A percentile compares a stretch with the other conserved stretches of the same genome.
phyloP scores from a whole-genome alignment of 2,888 invertebrate species.

The Pseudococcus jackbeardsleyi region DNA sequence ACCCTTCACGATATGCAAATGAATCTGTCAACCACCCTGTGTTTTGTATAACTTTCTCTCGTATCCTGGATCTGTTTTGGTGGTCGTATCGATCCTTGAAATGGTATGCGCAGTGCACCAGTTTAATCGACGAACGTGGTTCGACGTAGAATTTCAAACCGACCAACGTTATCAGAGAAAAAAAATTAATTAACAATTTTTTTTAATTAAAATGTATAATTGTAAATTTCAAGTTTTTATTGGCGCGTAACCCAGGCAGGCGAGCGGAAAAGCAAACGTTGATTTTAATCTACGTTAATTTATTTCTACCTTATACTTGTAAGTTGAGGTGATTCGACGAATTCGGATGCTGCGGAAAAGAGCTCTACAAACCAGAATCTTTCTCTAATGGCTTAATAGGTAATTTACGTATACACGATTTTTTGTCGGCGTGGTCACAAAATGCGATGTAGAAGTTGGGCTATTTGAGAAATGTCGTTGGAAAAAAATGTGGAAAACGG shows the following conservation, averaged over 20 bases:
- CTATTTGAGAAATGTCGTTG: constrained; percentile 32
- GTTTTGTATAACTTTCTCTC: constrained; percentile 9
- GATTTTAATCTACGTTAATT: constrained; percentile 8
- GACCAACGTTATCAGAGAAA: too few relatives aligned
- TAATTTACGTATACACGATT: constrained; percentile 2
- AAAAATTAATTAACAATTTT: constrained; percentile 10
- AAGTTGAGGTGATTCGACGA: neutral
- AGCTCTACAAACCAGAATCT: constrained; percentile 1
- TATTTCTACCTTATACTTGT: neutral
- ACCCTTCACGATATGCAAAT: constrained; percentile 34
- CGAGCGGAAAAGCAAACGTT: constrained; percentile 7
- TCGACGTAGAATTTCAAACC: too few relatives aligned
- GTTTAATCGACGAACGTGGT: neutral
- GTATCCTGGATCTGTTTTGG: neutral
- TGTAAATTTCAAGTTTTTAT: neutral
- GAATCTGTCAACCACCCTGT: neutral
- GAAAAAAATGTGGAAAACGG: constrained; percentile 11
- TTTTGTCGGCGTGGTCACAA: constrained; percentile 36
- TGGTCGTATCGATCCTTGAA: neutral
- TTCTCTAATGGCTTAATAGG: constrained; percentile 6
- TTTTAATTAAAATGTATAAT: constrained; percentile 21
- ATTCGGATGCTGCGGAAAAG: neutral
- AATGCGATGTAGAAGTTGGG: neutral
- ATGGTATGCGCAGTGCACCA: neutral
- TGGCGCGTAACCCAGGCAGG: neutral